phyloP scores from a whole-genome alignment of 2,797 vertebrate species.

The Falco biarmicus region DNA sequence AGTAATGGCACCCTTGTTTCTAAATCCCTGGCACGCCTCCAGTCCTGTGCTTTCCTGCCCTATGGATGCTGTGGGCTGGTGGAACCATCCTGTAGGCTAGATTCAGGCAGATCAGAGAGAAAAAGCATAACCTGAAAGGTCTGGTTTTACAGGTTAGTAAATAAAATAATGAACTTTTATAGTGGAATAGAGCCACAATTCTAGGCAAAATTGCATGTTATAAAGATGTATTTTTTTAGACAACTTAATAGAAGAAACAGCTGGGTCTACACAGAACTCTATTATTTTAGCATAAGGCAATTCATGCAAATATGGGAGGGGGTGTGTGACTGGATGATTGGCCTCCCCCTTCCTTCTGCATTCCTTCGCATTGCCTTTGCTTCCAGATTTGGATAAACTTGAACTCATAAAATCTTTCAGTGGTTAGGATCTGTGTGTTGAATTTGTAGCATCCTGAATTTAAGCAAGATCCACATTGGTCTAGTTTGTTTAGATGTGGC shows the following conservation, averaged over 20 bases:
- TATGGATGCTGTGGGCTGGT: neutral
- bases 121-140: neutral
- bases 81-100: neutral
- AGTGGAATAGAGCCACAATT: neutral
- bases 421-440: neutral
- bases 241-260: constrained; percentile 30
- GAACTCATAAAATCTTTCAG: neutral
- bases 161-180: neutral
- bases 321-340: neutral
- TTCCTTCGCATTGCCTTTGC: neutral
- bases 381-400: neutral
- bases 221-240: neutral
- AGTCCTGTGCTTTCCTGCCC: neutral
- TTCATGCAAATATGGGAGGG: neutral
- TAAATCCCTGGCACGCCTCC: neutral
- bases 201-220: neutral
- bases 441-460: constrained; percentile 7
- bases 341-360: neutral
- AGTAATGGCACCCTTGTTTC: neutral
- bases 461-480: neutral
- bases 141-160: neutral
- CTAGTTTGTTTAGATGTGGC: neutral
- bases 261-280: neutral
- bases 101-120: neutral
- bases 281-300: neutral